Evolutionary conservation across 2,797 vertebrate species (phyloP), one percentile per base, ranked within the genome.

Genomic region (Phataginus tetradactyla): DNA sequence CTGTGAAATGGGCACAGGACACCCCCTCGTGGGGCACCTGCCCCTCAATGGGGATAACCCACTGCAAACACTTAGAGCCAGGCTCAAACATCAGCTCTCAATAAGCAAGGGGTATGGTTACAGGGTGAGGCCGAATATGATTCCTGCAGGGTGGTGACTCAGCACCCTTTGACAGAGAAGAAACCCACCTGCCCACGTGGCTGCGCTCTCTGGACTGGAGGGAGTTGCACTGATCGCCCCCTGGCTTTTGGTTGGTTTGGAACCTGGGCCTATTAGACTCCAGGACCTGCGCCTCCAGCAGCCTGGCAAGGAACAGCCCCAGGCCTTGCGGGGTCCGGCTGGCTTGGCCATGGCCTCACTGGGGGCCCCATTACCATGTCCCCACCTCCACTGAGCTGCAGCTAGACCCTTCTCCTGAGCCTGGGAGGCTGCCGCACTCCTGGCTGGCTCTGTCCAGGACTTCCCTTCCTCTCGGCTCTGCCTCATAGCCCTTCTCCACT

Each of bases 11-110:
- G 72, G 69, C 51, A 27, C 51, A 42, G 3, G 12, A 29, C 10
- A 9, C n/a, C 68, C 25, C 25, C 57, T 74, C n/a, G 20, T 27
- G 0, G 12, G 42, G n/a, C n/a, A 49, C 29, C 72, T 37, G 37
- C 29, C 20, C 29, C 80, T 37, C 14, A 6, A 1, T 0, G 0
- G 61, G 53, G 45, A 55, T 13, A 14, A 23, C 25, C 3, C 27
- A 13, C 17, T 1, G 25, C 4, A 20, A 39, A 39, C 20, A 9
- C 68, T 21, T 3, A 49, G 27, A 14, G 8, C 17, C 2, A 32
- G 37, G 39, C 68, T 66, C 8, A 0, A 7, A 25, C 0, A 0
- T 15, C 20, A 0, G 5, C 4, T 2, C 37, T 86, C 79, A 4
- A 0, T 5, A 15, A 90, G 69, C 57, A 72, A 29, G 0, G 10